A percentile compares a stretch with the other conserved stretches of the same genome.
phyloP scores from a whole-genome alignment of 2,888 invertebrate species.

The Cotesia congregata region DNA sequence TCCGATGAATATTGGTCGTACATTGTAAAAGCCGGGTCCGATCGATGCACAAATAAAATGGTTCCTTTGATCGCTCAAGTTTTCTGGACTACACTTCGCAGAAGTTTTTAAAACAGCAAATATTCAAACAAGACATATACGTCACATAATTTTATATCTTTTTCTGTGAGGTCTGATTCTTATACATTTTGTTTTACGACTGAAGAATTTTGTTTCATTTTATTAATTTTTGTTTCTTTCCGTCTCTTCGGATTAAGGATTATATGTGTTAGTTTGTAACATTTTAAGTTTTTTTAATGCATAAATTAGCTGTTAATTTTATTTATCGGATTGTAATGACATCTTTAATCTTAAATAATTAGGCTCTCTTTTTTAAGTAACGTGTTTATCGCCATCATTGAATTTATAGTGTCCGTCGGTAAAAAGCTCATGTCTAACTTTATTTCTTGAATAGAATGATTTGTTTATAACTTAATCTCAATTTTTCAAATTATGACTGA shows the following conservation, averaged over 20 bases:
- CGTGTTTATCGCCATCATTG: background rate
- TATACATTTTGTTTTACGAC: background rate
- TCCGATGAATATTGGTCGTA: background rate
- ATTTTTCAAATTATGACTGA: too few species aligned
- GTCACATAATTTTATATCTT: background rate
- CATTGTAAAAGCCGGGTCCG: background rate
- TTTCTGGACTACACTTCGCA: background rate
- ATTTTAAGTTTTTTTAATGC: background rate
- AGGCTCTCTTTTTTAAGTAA: background rate
- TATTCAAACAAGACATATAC: background rate
- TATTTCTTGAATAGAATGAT: background rate
- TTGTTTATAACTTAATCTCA: background rate
- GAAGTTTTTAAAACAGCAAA: background rate
- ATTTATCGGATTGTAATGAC: background rate
- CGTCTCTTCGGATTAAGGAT: background rate
- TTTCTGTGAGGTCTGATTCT: slow-evolving; percentile 1
- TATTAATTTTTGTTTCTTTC: background rate
- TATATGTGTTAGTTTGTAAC: background rate
- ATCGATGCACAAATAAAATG: background rate
- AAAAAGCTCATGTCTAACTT: background rate
- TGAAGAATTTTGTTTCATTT: background rate
- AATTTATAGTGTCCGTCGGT: background rate
- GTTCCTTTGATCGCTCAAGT: background rate
- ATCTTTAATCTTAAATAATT: background rate
- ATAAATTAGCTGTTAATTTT: background rate